Evolutionary conservation across 1,140 invertebrate genomes (phyloP).

Genomic region (Euglossa dilemma): DNA sequence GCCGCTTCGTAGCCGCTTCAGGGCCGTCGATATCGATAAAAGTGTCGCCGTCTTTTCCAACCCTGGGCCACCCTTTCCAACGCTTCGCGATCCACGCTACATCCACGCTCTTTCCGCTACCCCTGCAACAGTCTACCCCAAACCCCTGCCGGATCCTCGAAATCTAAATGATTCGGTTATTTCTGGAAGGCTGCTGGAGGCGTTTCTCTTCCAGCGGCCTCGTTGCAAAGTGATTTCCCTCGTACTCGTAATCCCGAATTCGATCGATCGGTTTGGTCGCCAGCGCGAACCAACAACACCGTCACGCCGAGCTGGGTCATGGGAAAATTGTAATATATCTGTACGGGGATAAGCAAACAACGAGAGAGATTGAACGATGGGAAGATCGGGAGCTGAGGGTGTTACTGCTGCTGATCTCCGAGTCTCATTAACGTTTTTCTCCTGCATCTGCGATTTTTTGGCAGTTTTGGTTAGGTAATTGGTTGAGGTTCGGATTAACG

Average conservation of each 20-base stretch:
- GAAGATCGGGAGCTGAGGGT: neutral
- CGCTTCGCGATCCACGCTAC: slow-evolving; percentile 45
- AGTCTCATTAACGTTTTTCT: too few relatives aligned
- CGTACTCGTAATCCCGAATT: slow-evolving; percentile 68
- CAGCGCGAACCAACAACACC: neutral
- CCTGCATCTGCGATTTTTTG: too few relatives aligned
- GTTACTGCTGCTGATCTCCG: neutral
- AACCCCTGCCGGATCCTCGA: slow-evolving; percentile 47
- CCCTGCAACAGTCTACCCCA: slow-evolving; percentile 40
- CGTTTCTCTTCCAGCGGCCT: slow-evolving; percentile 60
- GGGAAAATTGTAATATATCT: slow-evolving; percentile 26
- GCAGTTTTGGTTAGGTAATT: too few relatives aligned
- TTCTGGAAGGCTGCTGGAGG: slow-evolving; percentile 66
- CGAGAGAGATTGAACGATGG: neutral
- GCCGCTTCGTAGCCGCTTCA: slow-evolving; percentile 48
- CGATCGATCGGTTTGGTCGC: slow-evolving; percentile 61
- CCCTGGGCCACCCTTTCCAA: slow-evolving; percentile 8
- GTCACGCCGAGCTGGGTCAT: neutral
- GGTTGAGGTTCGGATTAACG: too few relatives aligned
- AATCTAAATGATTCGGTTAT: slow-evolving; percentile 73
- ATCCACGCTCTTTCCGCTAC: neutral
- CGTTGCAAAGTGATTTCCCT: slow-evolving; percentile 70
- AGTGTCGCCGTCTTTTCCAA: slow-evolving; percentile 56
- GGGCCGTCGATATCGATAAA: slow-evolving; percentile 61
- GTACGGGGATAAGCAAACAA: slow-evolving; percentile 28